Percentiles rank a stretch among this genome's conserved stretches.
phyloP scores from a whole-genome alignment of 2,797 vertebrate genomes.

The Neosilurus mollespiculum region DNA sequence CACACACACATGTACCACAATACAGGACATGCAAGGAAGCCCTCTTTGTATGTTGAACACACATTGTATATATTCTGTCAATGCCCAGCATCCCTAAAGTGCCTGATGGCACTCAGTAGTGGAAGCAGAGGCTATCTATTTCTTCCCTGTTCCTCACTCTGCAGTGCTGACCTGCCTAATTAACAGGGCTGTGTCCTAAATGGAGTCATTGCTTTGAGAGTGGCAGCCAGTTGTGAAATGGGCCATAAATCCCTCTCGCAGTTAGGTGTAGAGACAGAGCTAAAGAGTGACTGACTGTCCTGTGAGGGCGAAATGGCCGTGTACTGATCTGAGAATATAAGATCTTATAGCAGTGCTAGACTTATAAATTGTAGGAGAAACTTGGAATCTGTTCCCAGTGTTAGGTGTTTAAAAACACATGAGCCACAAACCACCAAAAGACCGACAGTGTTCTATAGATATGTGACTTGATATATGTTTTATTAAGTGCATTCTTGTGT shows the following conservation, averaged over 20 bases:
- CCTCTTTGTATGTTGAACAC: not conserved
- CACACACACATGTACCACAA: not conserved
- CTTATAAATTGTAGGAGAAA: slow-evolving; percentile 13
- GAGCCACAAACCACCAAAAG: not conserved
- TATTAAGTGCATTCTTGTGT: not conserved
- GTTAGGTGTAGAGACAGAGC: slow-evolving; percentile 48
- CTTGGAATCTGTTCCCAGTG: slow-evolving; percentile 10
- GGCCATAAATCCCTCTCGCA: slow-evolving; percentile 69
- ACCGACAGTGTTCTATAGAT: not conserved
- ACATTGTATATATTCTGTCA: not conserved
- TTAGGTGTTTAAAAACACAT: not conserved
- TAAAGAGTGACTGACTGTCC: slow-evolving; percentile 58
- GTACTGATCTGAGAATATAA: slow-evolving; percentile 20
- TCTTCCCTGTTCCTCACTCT: slow-evolving; percentile 2
- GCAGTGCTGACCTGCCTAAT: slow-evolving; percentile 59
- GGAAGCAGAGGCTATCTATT: not conserved
- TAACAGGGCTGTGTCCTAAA: slow-evolving; percentile 67
- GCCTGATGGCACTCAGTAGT: not conserved
- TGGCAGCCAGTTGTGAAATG: slow-evolving; percentile 71
- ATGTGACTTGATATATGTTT: not conserved
- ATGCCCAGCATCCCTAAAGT: not conserved
- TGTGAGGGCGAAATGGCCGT: not conserved
- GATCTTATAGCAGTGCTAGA: slow-evolving; percentile 2
- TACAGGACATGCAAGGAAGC: slow-evolving; percentile 1
- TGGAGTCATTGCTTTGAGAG: slow-evolving; percentile 66